Base-by-base conservation (phyloP, 1,140 invertebrate genomes). In the Ptiloglossa arizonensis region DNA sequence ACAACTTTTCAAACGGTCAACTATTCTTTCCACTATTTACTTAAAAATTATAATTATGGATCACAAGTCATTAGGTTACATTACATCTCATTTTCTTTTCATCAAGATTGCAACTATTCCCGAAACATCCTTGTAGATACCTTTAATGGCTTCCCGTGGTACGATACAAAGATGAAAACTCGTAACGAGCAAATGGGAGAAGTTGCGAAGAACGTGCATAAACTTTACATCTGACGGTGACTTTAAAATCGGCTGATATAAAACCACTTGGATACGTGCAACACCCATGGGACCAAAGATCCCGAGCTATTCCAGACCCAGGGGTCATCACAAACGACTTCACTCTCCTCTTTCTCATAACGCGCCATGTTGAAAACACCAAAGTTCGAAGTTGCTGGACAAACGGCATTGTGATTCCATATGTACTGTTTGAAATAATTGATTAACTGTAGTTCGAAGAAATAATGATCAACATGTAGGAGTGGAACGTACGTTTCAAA, bases 171-270 rank as follows among this genome's bases (percentile, higher is more conserved):
- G 35, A 32, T 13, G 63, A 59, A 50, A 54, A 24, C 22, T 41
- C 29, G 59, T 41, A 35, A 62, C 29, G 56, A 46, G 41, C 6
- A 13, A 63, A 69, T 59, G 80, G 63, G 66, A 60, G 38, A 66
- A 67, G 59, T 48, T 41, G 44, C 63, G 44, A 60, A 74, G 62
- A 48, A 60, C 72, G 69, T 67, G 74, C 70, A 69, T 87, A 80
- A 86, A 89, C 80, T 89, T 89, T 85, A 86, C 84, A 79, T 85
- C 79, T 80, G 87, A 88, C 84, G 79, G 77, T 64, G 86, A 80
- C 83, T 87, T 87, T 89, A 89, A 89, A 89, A 80, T 89, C 86
- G 78, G 57, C 63, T 83, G 87, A 87, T 86, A 87, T 86, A 86
- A 89, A 87, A 87, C 77, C 85, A 82, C 62, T 84, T 80, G 80